Conservation (phyloP, 2,888 invertebrate species). For the Adela reaumurella region DNA sequence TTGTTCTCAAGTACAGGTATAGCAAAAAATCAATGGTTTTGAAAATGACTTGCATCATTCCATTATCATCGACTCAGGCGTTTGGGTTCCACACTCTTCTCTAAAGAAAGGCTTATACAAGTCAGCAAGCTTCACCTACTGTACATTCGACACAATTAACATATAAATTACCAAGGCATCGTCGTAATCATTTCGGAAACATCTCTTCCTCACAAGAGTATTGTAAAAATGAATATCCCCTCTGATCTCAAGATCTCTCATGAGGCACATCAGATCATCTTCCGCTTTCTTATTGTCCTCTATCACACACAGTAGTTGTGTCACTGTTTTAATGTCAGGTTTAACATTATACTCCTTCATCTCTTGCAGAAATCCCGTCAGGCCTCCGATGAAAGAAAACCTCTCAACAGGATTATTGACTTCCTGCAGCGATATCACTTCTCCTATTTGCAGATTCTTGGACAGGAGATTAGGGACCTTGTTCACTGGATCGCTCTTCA, state of each 20-base stretch:
- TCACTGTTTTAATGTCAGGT: constrained; percentile 78
- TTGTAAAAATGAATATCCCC: constrained; percentile 84
- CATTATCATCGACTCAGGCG: no score
- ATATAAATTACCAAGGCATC: constrained; percentile 62
- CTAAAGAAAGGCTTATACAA: no score
- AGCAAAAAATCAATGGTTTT: no score
- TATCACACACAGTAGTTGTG: constrained; percentile 69
- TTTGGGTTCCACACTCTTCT: no score
- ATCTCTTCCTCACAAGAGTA: constrained; percentile 78
- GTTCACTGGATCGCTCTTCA: not conserved
- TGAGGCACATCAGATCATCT: constrained; percentile 59
- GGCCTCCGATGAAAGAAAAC: constrained; percentile 76
- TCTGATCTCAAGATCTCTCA: constrained; percentile 57
- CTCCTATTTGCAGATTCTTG: constrained; percentile 55
- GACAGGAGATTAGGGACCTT: constrained; percentile 65
- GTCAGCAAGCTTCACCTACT: no score
- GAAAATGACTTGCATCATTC: no score
- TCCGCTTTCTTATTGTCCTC: constrained; percentile 67
- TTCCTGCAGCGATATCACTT: constrained; percentile 56
- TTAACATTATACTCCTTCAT: constrained; percentile 65
- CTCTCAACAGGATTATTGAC: constrained; percentile 61
- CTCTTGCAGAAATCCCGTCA: constrained; percentile 67
- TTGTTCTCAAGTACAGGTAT: no score
- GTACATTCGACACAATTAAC: no score
- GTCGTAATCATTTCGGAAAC: constrained; percentile 64